Base-by-base conservation (phyloP, 2,113 vertebrate species). In the Mormoops blainvillei region DNA sequence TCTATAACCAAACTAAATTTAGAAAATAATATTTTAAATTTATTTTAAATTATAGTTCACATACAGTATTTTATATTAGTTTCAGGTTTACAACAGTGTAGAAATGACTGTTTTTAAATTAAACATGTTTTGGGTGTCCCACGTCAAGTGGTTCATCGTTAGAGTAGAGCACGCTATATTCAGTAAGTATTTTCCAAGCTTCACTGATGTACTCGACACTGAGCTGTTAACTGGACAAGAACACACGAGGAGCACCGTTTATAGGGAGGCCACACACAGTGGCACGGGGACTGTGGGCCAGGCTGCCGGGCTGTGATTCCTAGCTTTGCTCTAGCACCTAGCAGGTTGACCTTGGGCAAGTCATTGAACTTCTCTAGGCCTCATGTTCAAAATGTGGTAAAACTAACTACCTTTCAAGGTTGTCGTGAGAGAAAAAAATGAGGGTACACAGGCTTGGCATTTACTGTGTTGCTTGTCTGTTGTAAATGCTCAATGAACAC, bases 61-160 rank as follows among this genome's bases (percentile, higher is more conserved):
- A 33, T 45, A 33, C 12, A 82, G 58, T 19, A 43, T 43, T 61
- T 82, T 82, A 63, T 63, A 45, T 63, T 63, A 45, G 56, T 83
- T 31, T 45, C 56, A 63, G 18, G 56, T 43, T 28, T 45, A 63
- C 5, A 45, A 45, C 3, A 33, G 12, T 8, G 38, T 63, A 94
- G 52, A 83, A 89, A 91, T 74, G 76, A 74, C 54, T 48, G 33
- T 91, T 93, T 76, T 92, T 22, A 88, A 90, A 70, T 87, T 91
- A 94, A 81, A 95, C 15, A 41, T 71, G 38, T 68, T 43, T 61
- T 38, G 19, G 11, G 11, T 93, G 28, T 63, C n/a, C 78, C 19
- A 65, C 63, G 22, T 28, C 26, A 4, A 45, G 87, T 41, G 84
- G 36, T 45, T 89, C 52, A 41, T 63, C 82, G 58, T 90, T 93